Conservation (phyloP, 2,888 invertebrate genomes). For the Stegana nigrithorax region DNA sequence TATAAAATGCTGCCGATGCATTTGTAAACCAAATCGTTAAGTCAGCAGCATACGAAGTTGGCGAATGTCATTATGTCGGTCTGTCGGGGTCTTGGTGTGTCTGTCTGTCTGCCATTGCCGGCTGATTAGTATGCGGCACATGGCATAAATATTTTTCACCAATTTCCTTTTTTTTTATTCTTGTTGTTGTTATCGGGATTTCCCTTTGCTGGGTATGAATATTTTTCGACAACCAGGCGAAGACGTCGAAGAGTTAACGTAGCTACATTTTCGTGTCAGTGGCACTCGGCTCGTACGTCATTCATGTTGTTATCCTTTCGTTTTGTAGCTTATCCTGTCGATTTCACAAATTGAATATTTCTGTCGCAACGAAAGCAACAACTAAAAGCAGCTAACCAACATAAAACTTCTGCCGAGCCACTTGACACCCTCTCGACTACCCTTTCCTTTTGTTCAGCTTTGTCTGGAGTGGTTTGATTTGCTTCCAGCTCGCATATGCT, state of each 20-base stretch:
- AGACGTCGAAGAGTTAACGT: background rate
- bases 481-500: too few species aligned
- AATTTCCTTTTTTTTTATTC: slow-evolving; percentile 30
- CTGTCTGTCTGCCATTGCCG: background rate
- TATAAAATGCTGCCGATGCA: background rate
- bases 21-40: too few species aligned
- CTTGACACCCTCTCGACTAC: too few species aligned
- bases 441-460: too few species aligned
- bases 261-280: background rate
- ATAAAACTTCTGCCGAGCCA: too few species aligned
- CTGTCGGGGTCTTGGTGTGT: background rate
- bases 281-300: slow-evolving; percentile 36
- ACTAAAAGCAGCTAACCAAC: background rate
- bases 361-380: background rate
- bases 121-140: slow-evolving; percentile 31
- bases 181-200: too few species aligned
- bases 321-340: slow-evolving; percentile 48
- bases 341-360: slow-evolving; percentile 43
- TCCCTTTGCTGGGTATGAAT: too few species aligned
- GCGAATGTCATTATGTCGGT: too few species aligned
- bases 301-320: slow-evolving; percentile 54
- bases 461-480: too few species aligned
- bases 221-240: too few species aligned
- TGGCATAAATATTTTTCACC: slow-evolving; percentile 33
- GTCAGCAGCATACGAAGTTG: too few species aligned